Percentiles rank a stretch among this genome's conserved stretches.
These are phyloP conservation scores for Cairina moschata DNA, from an alignment of 2,113 vertebrate species.

Conservation along the genomic window DNA sequence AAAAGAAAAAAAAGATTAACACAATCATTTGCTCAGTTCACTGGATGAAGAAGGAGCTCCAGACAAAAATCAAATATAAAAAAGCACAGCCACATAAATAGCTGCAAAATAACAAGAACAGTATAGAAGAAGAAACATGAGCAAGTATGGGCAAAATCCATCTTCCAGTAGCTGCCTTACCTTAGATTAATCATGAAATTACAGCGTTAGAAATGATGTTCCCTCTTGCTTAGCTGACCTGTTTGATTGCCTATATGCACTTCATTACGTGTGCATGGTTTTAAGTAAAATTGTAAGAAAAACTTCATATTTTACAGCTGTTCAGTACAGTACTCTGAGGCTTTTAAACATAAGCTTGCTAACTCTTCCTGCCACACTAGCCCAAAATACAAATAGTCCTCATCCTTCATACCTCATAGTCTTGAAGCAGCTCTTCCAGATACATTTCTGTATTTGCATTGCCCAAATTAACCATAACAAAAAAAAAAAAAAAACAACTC, in stretches of 20 bases:
- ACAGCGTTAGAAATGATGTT: background rate
- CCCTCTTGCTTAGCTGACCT: background rate
- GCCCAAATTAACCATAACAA: background rate
- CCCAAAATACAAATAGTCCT: background rate
- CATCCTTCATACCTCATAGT: background rate
- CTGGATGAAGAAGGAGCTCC: background rate
- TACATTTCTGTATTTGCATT: background rate
- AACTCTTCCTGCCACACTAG: background rate
- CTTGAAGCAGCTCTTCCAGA: background rate
- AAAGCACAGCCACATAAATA: background rate
- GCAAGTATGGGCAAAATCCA: background rate
- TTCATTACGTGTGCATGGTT: background rate
- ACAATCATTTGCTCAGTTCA: background rate
- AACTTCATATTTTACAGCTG: background rate
- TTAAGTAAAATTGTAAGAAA: background rate
- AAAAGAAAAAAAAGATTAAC: background rate
- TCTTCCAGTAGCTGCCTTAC: background rate
- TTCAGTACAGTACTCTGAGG: background rate
- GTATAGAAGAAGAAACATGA: background rate
- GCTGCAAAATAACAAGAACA: background rate
- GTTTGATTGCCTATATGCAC: background rate
- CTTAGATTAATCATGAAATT: background rate
- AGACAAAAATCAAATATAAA: background rate
- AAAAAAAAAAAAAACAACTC: background rate
- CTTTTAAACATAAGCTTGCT: background rate